Evolutionary conservation across 2,888 invertebrate species (phyloP), one percentile per base, ranked within the genome.

Genomic region (Temnothorax rugatulus): DNA sequence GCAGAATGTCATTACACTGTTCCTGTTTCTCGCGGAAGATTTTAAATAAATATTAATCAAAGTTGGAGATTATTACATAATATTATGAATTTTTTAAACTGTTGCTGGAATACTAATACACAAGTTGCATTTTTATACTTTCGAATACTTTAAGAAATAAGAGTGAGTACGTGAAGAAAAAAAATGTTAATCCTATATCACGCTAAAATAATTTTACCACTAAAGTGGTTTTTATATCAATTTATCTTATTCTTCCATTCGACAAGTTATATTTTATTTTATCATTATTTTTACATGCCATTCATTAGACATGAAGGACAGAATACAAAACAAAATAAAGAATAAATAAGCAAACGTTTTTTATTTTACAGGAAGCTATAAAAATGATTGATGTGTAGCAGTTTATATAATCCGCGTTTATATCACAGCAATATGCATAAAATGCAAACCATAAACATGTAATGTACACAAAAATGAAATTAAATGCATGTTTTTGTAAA

Each of bases 11-110:
- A 52, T 44, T 52, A 52, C 4, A 29, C 21, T 50, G 47, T 34
- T 50, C 11, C 1, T 34, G n/a, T 15, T 13, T 34, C 25, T 34
- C 44, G 11, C 34, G n/a, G 15, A 34, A 41, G 44, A 38, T 44
- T 59, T 59, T 8, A 77, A 54, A 15, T n/a, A 44, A n/a, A 77
- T 66, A 47, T 66, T 66, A 52, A 77, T 77, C 52, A 77, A 77
- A 77, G 54, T 77, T 54, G 21, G 8, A 18, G 7, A 64, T 38
- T 64, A 29, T 74, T 29, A 50, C 18, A 44, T 47, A 50, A 63
- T 7, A 75, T 64, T 34, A 21, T 38, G 11, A 75, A 63, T 75
- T 61, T 63, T 38, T 61, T 4, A 9, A 63, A 63, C 34, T 63
- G 21, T 61, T 47, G 21, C 21, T 15, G 5, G 4, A 61, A 63